Evolutionary conservation across 2,888 invertebrate genomes (phyloP).

Genomic region (Cabera pusaria): DNA sequence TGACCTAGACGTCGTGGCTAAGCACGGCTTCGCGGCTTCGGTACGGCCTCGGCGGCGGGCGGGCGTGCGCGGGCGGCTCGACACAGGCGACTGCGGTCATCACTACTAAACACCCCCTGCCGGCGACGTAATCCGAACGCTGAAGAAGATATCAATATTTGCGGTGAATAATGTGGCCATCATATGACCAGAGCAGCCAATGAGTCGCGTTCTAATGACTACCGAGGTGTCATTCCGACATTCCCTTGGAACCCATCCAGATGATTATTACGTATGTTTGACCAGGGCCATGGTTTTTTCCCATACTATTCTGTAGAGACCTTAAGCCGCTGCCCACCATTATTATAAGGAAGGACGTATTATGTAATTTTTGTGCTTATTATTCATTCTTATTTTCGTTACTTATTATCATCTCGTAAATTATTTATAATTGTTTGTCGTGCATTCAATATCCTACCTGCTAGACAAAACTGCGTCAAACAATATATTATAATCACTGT

Average conservation of each 20-base stretch:
- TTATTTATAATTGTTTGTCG: too few species aligned
- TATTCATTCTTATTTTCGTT: too few species aligned
- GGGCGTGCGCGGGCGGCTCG: constrained; percentile 73
- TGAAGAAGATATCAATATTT: constrained; percentile 74
- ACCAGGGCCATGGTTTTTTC: constrained; percentile 27
- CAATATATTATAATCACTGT: too few species aligned
- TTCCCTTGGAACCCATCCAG: constrained; percentile 72
- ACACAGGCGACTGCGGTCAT: constrained; percentile 73
- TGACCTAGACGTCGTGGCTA: constrained; percentile 70
- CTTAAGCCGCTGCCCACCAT: constrained; percentile 2
- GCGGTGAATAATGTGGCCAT: constrained; percentile 69
- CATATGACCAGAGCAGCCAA: constrained; percentile 53
- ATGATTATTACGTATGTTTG: constrained; percentile 46
- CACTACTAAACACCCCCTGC: constrained; percentile 62
- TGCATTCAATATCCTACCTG: too few species aligned
- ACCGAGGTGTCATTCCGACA: constrained; percentile 53
- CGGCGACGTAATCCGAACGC: constrained; percentile 70
- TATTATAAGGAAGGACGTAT: constrained; percentile 1
- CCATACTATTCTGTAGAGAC: constrained; percentile 30
- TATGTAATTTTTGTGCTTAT: background rate
- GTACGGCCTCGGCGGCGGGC: constrained; percentile 59
- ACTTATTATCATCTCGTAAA: too few species aligned
- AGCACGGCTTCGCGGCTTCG: constrained; percentile 72
- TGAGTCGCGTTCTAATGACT: constrained; percentile 36
- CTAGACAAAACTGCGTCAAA: too few species aligned